Evolutionary conservation across 2,888 invertebrate genomes (phyloP).

Genomic region (Scrobipalpa costella): DNA sequence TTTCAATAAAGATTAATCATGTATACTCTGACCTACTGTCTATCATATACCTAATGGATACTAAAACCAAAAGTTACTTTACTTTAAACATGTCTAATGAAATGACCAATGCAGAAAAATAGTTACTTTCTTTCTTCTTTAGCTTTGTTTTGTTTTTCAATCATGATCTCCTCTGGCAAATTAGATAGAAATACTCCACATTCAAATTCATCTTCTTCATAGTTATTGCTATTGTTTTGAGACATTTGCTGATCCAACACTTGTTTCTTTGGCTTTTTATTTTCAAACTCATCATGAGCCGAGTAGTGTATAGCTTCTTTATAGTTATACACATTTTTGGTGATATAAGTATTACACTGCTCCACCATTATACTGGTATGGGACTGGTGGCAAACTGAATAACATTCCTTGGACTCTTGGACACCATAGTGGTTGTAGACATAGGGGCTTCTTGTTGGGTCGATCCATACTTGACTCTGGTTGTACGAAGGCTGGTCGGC

Average conservation of each 20-base stretch:
- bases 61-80: too few species aligned
- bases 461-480: conserved; percentile 69
- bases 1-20: too few species aligned
- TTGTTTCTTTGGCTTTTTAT: conserved; percentile 12
- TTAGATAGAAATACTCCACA: conserved; percentile 63
- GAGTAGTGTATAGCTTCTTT: conserved; percentile 51
- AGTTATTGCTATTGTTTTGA: conserved; percentile 36
- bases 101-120: not conserved
- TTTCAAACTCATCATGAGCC: conserved; percentile 45
- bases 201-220: conserved; percentile 63
- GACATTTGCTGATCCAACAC: conserved; percentile 31
- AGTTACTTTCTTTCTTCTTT: conserved; percentile 47
- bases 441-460: conserved; percentile 62
- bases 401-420: conserved; percentile 44
- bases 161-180: conserved; percentile 58
- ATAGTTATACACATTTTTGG: conserved; percentile 64
- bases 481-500: conserved; percentile 47
- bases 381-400: conserved; percentile 49
- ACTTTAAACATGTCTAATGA: not conserved
- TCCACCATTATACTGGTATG: conserved; percentile 55
- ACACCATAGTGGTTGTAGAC: conserved; percentile 61
- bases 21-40: too few species aligned
- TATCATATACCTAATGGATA: too few species aligned
- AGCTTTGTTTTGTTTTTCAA: conserved; percentile 53
- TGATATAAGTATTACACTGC: conserved; percentile 65